These are phyloP conservation scores for Squalus acanthias DNA, from an alignment of 2,797 vertebrate genomes.

Conservation along the genomic window DNA sequence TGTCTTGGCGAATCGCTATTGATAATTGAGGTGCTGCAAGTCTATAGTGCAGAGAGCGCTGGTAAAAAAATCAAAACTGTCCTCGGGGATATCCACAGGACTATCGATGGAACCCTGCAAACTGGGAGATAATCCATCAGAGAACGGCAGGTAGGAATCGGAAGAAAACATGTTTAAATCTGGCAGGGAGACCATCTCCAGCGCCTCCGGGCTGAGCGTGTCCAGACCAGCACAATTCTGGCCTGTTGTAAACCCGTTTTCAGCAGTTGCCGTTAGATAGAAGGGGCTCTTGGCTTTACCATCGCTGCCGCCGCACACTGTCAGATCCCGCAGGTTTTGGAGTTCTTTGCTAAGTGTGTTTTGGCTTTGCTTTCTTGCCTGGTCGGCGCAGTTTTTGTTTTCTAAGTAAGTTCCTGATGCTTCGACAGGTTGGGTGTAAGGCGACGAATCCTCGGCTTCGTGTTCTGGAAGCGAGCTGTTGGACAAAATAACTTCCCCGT, in stretches of 20 bases:
- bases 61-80: conserved; percentile 86
- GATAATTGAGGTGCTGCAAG: conserved; percentile 67
- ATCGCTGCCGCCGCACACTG: conserved; percentile 54
- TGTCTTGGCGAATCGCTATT: conserved; percentile 41
- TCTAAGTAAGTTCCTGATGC: conserved; percentile 59
- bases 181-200: conserved; percentile 59
- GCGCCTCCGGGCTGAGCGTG: conserved; percentile 58
- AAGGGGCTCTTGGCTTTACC: conserved; percentile 49
- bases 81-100: conserved; percentile 81
- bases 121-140: conserved; percentile 64
- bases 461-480: conserved; percentile 59
- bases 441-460: conserved; percentile 62
- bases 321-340: conserved; percentile 46
- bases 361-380: conserved; percentile 43
- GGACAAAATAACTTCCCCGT: conserved; percentile 60
- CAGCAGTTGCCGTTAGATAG: conserved; percentile 51
- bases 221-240: conserved; percentile 48
- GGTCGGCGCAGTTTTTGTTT: conserved; percentile 51
- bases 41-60: conserved; percentile 88
- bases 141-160: conserved; percentile 70
- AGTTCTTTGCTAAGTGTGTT: conserved; percentile 56
- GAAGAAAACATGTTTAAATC: conserved; percentile 73
- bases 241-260: conserved; percentile 50
- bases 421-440: conserved; percentile 61
- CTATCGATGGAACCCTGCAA: conserved; percentile 73